Conservation (phyloP, 2,888 invertebrate species). For the Lamellibrachia columna region DNA sequence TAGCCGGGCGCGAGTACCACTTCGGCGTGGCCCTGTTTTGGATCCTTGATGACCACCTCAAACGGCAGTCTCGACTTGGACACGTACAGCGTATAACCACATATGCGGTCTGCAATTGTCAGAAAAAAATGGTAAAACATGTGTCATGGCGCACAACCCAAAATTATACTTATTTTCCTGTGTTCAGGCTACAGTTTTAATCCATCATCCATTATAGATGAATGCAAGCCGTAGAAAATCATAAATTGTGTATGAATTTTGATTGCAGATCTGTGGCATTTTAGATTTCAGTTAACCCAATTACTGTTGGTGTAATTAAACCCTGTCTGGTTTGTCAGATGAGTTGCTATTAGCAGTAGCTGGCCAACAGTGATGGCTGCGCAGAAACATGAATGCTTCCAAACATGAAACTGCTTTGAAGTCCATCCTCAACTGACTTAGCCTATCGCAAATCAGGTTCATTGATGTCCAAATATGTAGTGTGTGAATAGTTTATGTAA, state of each 20-base stretch:
- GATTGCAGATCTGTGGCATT: neutral
- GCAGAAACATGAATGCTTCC: neutral
- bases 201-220: too few species aligned
- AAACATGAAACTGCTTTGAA: neutral
- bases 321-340: too few species aligned
- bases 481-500: too few species aligned
- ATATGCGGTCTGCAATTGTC: conserved; percentile 54
- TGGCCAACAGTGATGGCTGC: too few species aligned
- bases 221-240: too few species aligned
- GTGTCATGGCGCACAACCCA: too few species aligned
- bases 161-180: too few species aligned
- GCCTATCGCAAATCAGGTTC: too few species aligned
- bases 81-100: conserved; percentile 54
- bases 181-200: too few species aligned
- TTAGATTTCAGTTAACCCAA: neutral
- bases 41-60: conserved; percentile 52
- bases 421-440: neutral
- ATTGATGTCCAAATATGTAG: too few species aligned
- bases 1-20: conserved; percentile 54
- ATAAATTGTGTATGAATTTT: too few species aligned
- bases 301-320: neutral
- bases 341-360: too few species aligned
- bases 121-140: conserved; percentile 22
- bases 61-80: conserved; percentile 52
- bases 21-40: conserved; percentile 54